Evolutionary conservation across 2,113 vertebrate genomes (phyloP).

Genomic region (Actenoides lindsayi): DNA sequence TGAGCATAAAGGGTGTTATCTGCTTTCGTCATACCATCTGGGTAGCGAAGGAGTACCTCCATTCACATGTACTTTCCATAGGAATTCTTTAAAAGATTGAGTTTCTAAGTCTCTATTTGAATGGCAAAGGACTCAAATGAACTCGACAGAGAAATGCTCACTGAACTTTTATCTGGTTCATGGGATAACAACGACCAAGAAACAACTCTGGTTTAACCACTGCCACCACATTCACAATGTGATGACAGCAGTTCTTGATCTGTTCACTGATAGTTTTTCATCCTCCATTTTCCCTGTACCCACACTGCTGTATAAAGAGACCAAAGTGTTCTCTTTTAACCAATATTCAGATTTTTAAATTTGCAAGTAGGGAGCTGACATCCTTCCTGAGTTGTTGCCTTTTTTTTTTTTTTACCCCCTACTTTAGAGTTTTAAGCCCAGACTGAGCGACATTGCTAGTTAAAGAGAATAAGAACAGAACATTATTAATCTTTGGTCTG

Average conservation of each 20-base stretch:
- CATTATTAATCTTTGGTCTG: slow-evolving; percentile 29
- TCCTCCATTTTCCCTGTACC: background rate
- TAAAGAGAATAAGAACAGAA: background rate
- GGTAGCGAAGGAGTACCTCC: background rate
- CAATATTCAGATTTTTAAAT: background rate
- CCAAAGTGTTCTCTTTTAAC: background rate
- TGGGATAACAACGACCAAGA: background rate
- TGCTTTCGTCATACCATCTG: background rate
- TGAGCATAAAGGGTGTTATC: background rate
- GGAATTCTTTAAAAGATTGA: background rate
- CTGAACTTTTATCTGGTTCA: background rate
- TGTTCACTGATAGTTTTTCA: background rate
- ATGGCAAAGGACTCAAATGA: background rate
- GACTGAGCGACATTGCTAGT: background rate
- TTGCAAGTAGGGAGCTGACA: background rate
- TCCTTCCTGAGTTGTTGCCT: background rate
- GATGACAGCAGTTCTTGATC: background rate
- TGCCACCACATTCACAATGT: background rate
- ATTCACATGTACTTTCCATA: background rate
- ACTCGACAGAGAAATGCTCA: background rate
- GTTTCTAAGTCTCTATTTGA: background rate
- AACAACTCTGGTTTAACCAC: background rate
- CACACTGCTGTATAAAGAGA: background rate
- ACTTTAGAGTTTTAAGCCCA: background rate
- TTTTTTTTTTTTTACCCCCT: background rate